Base-by-base conservation (phyloP, 2,888 invertebrate genomes). In the Tupiocoris notatus region DNA sequence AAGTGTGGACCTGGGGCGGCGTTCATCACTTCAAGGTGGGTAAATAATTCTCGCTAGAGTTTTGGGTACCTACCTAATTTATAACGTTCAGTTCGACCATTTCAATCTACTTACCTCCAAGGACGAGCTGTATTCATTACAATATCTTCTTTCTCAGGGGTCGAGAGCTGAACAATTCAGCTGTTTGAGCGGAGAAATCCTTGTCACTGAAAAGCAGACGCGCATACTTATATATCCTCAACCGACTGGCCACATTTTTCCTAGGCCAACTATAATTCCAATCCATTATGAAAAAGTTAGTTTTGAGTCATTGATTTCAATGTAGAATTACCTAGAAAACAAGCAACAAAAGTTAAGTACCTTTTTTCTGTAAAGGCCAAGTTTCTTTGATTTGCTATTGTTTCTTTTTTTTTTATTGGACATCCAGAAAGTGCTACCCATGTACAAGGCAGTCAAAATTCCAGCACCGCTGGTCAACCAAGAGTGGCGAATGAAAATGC, bases 1-100 rank as follows among this genome's bases (percentile, higher is more conserved):
- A 88, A 80, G 85, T 94, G 25, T 89, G 90, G 83, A 90, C 90
- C 7, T 92, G 93, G 87, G 94, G 94, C 21, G 91, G 90, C 80
- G 89, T 90, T 80, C 89, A 87, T 70, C 85, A 86, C 83, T 88
- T 89, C 56, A 91, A 90, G 86, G 88, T 89, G 83, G 80, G 80
- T 77, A n/a, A n/a, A n/a, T n/a, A n/a, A n/a, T n/a, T n/a, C n/a
- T n/a, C n/a, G n/a, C n/a, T n/a, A n/a, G n/a, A n/a, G n/a, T n/a
- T n/a, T n/a, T n/a, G n/a, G n/a, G n/a, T n/a, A n/a, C n/a, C n/a
- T n/a, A n/a, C n/a, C n/a, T n/a, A n/a, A n/a, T n/a, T n/a, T n/a
- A n/a, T n/a, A n/a, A n/a, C n/a, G n/a, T n/a, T n/a, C n/a, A n/a
- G n/a, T n/a, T n/a, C n/a, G n/a, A n/a, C n/a, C n/a, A n/a, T n/a